Conservation (phyloP, 2,113 vertebrate genomes). For the Varanus salvator region DNA sequence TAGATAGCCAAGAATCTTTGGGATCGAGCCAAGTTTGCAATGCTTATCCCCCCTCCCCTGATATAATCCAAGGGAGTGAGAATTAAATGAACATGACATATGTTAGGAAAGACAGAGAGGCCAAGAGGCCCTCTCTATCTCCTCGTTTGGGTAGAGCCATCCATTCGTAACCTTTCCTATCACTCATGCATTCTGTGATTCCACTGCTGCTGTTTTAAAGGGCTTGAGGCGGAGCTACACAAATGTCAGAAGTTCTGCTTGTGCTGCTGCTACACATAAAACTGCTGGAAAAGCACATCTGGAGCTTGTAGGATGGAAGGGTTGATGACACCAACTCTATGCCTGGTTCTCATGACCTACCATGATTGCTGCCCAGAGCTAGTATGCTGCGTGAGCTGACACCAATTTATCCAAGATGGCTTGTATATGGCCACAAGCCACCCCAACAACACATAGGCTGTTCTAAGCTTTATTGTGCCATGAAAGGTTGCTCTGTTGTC, state of each 20-base stretch:
- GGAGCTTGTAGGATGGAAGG: no score
- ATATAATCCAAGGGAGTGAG: slow-evolving; percentile 12
- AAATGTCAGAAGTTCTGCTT: not conserved
- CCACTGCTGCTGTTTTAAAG: not conserved
- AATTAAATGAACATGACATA: not conserved
- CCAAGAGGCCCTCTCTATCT: slow-evolving; percentile 21
- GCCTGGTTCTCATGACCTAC: no score
- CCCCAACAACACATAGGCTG: no score
- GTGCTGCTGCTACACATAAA: not conserved
- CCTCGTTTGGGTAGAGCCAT: slow-evolving; percentile 13
- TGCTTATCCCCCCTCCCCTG: not conserved
- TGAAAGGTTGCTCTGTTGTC: no score
- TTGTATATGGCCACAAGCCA: no score
- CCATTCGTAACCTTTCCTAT: not conserved
- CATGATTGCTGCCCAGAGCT: no score
- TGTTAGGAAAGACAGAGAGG: not conserved
- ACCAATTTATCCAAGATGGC: no score
- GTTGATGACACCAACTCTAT: no score
- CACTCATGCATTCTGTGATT: not conserved
- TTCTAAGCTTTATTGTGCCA: no score
- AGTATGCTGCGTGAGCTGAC: no score
- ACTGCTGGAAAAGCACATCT: no score
- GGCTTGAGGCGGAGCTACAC: not conserved
- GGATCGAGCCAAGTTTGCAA: not conserved
- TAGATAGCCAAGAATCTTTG: slow-evolving; percentile 5